Percentiles rank a stretch among this genome's conserved stretches.
Conservation (phyloP, 2,888 invertebrate species). For the Apotomis capreana region DNA sequence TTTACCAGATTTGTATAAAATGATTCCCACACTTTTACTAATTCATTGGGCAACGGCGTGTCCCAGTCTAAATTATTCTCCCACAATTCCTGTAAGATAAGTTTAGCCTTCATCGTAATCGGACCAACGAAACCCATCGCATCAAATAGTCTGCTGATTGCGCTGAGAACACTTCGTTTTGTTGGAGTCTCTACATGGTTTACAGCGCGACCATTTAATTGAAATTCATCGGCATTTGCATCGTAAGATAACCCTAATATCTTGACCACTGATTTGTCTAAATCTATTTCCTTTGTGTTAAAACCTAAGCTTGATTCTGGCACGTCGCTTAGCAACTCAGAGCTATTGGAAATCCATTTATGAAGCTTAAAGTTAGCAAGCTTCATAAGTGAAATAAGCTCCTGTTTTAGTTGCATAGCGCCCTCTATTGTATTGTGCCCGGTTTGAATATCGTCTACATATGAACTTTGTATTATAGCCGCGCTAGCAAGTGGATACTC, state of each 20-base stretch:
- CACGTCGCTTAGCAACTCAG: neutral
- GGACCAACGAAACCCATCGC: conserved; percentile 39
- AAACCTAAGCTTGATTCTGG: conserved; percentile 16
- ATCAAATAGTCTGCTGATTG: conserved; percentile 38
- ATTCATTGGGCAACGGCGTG: neutral
- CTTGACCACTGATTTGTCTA: conserved; percentile 9
- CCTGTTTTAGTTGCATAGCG: no score
- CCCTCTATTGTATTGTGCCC: no score
- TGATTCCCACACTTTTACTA: neutral
- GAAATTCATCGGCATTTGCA: conserved; percentile 17
- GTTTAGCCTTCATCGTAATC: conserved; percentile 23
- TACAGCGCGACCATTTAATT: conserved; percentile 15
- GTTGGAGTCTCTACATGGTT: conserved; percentile 5
- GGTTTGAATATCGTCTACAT: no score
- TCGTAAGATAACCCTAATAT: conserved; percentile 32
- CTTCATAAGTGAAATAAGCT: conserved; percentile 1
- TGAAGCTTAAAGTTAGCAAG: conserved; percentile 27
- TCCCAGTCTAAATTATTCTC: conserved; percentile 25
- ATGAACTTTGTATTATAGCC: no score
- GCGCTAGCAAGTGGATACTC: no score
- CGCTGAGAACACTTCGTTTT: neutral
- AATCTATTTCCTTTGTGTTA: conserved; percentile 13
- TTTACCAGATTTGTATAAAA: no score
- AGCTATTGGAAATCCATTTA: conserved; percentile 35
- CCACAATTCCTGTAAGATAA: conserved; percentile 29